Base-by-base conservation (phyloP, 2,888 invertebrate species). In the Gerris lacustris region DNA sequence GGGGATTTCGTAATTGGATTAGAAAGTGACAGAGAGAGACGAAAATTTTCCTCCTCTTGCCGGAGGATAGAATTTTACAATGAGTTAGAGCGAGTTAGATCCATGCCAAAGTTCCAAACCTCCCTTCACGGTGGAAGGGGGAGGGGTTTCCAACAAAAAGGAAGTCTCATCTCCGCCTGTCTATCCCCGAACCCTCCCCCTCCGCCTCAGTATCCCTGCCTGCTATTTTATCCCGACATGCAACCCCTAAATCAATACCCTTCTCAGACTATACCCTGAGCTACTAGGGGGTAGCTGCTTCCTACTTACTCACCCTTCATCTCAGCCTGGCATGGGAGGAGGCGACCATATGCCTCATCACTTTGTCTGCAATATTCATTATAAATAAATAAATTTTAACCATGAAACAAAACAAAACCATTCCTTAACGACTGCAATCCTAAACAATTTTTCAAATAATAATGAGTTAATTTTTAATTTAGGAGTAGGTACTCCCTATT, bases 1-100 rank as follows among this genome's bases (percentile, higher is more conserved):
- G 15, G 55, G 55, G 55, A 55, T 55, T 55, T 55, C 55, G 55
- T 47, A n/a, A 15, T 31, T 55, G 47, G 62, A 11, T 55, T 45
- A 68, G 55, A 47, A 62, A 47, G 68, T n/a, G 68, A 43, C 6
- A 17, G 18, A 80, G 77, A 79, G 79, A 77, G 79, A 79, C 79
- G 79, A 79, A 79, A 79, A 55, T 55, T 55, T 55, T 55, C 55
- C 44, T 9, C 17, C 43, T 67, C 67, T 67, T 11, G 9, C 15
- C 55, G 55, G 15, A 55, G 15, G 55, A 15, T 31, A 31, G 31
- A 31, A 31, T 31, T 55, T 55, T 55, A 55, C 15, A 55, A 55
- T 55, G 55, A 55, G 66, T 64, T 64, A 67, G 6, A 7, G 31
- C 18, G 64, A 31, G 64, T 55, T 55, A 55, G 55, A 55, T 15